phyloP scores from a whole-genome alignment of 2,797 vertebrate genomes.

The Todus mexicanus region DNA sequence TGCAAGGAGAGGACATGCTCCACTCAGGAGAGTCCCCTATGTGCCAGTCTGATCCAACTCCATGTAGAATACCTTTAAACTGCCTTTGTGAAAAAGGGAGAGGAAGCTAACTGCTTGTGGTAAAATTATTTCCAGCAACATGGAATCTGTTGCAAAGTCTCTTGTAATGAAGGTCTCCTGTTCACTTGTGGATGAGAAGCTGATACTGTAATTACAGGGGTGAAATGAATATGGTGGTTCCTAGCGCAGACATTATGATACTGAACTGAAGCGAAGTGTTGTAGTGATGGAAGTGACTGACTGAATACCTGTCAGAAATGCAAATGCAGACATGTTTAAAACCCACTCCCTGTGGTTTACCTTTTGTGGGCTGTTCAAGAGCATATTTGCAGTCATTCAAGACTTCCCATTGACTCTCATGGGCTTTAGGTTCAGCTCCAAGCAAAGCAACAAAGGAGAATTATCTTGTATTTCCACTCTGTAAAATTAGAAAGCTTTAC shows the following conservation, averaged over 20 bases:
- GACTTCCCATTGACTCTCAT: neutral
- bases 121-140: neutral
- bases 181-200: neutral
- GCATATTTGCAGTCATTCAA: neutral
- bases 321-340: slow-evolving; percentile 5
- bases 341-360: neutral
- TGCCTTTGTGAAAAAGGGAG: neutral
- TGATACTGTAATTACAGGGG: neutral
- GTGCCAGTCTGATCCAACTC: neutral
- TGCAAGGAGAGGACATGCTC: neutral
- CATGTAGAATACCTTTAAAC: neutral
- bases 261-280: neutral
- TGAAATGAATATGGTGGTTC: neutral
- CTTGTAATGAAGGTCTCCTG: neutral
- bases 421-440: neutral
- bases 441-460: slow-evolving; percentile 17
- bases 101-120: neutral
- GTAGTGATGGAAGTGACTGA: neutral
- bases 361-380: neutral
- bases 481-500: neutral
- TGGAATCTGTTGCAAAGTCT: neutral
- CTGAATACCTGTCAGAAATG: slow-evolving; percentile 1
- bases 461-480: neutral
- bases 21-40: neutral
- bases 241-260: neutral